Percentiles rank a stretch among this genome's conserved stretches.
Evolutionary conservation across 2,797 vertebrate species (phyloP).

Genomic region (Carapus acus): DNA sequence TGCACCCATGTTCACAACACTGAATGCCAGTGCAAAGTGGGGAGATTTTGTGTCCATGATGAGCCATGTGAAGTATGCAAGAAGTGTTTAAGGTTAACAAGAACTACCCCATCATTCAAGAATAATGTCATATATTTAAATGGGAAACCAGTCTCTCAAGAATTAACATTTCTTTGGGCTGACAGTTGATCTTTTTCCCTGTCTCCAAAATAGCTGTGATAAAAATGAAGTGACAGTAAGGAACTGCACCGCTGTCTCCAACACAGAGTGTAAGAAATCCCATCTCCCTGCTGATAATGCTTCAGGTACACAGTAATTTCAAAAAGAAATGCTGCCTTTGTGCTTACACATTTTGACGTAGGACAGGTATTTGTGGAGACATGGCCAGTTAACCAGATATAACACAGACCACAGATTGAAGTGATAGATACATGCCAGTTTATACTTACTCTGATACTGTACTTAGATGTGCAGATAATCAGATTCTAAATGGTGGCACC

Average conservation of each 20-base stretch:
- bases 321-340: too few relatives aligned
- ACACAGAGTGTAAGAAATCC: slow-evolving; percentile 62
- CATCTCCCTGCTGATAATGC: accelerated
- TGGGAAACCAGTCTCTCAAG: neutral
- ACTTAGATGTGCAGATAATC: too few relatives aligned
- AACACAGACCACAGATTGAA: too few relatives aligned
- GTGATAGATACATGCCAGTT: too few relatives aligned
- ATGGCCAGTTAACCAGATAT: too few relatives aligned
- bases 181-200: slow-evolving; percentile 2
- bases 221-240: slow-evolving; percentile 51
- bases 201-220: slow-evolving; percentile 54
- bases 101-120: too few relatives aligned
- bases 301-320: slow-evolving; percentile 48
- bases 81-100: slow-evolving; percentile 66
- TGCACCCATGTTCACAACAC: slow-evolving; percentile 56
- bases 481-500: too few relatives aligned
- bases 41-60: slow-evolving; percentile 62
- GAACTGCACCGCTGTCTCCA: slow-evolving; percentile 61
- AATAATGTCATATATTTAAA: neutral
- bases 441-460: too few relatives aligned
- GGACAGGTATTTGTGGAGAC: too few relatives aligned
- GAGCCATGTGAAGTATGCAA: slow-evolving; percentile 72
- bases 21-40: slow-evolving; percentile 61
- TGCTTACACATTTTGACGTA: too few relatives aligned
- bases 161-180: neutral